Evolutionary conservation across 2,797 vertebrate genomes (phyloP).

Genomic region (Darevskia nairensis): DNA sequence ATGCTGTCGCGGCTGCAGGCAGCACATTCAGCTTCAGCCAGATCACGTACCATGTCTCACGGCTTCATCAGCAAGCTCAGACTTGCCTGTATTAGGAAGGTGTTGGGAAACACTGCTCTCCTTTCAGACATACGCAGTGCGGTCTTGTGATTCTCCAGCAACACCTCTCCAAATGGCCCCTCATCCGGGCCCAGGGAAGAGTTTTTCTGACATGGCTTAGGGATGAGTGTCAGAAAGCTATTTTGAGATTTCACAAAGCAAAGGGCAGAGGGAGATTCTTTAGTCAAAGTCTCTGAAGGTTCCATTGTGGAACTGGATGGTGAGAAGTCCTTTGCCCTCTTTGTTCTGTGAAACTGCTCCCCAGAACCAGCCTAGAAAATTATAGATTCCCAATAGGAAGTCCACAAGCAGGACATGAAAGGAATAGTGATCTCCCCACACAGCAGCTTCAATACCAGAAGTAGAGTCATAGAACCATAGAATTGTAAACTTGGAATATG

Average conservation of each 20-base stretch:
- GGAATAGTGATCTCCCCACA: too few relatives aligned
- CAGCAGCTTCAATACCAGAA: too few relatives aligned
- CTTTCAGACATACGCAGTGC: conserved; percentile 36
- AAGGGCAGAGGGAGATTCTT: background rate
- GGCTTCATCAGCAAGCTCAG: background rate
- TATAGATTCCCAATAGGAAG: too few relatives aligned
- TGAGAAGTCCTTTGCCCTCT: background rate
- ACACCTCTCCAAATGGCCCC: conserved; percentile 10
- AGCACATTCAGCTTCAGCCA: background rate
- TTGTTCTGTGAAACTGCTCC: background rate
- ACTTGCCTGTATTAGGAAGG: conserved; percentile 14
- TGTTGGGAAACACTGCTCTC: conserved; percentile 19
- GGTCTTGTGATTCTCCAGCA: conserved; percentile 7
- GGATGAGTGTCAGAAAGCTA: conserved; percentile 17
- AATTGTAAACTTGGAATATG: too few relatives aligned
- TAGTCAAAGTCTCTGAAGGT: background rate
- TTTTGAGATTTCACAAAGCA: conserved; percentile 7
- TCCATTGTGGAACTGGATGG: background rate
- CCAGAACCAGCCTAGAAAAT: background rate
- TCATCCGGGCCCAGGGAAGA: conserved; percentile 3
- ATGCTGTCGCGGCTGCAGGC: background rate
- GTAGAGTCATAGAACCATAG: too few relatives aligned
- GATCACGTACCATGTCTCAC: background rate
- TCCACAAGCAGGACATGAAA: too few relatives aligned
- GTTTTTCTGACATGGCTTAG: conserved; percentile 19